These are phyloP conservation scores for Clunio marinus DNA, from an alignment of 2,888 invertebrate species.

Conservation along the genomic window DNA sequence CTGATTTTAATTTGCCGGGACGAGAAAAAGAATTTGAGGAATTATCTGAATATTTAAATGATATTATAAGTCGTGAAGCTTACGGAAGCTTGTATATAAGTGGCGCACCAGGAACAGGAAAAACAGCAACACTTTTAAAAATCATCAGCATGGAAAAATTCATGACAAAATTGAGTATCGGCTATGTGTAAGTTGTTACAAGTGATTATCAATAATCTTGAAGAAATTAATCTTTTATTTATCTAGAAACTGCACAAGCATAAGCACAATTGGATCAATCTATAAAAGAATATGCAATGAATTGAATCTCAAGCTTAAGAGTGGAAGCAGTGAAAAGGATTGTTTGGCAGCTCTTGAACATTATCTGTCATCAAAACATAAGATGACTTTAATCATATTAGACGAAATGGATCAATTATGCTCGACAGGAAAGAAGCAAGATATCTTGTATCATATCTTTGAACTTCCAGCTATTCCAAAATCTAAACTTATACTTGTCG, in stretches of 20 bases:
- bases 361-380: conserved; percentile 62
- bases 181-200: no score
- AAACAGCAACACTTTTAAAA: conserved; percentile 75
- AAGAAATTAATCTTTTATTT: no score
- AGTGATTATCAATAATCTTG: no score
- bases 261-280: conserved; percentile 77
- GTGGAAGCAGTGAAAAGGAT: conserved; percentile 60
- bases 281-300: conserved; percentile 74
- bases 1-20: background rate
- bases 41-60: background rate
- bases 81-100: background rate
- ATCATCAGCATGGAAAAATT: conserved; percentile 62
- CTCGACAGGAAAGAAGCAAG: conserved; percentile 68
- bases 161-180: conserved; percentile 53
- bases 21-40: background rate
- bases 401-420: conserved; percentile 92
- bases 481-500: conserved; percentile 74
- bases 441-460: conserved; percentile 87
- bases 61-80: background rate
- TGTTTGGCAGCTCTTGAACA: conserved; percentile 64
- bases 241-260: conserved; percentile 91
- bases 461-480: conserved; percentile 77
- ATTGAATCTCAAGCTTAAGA: conserved; percentile 57
- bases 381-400: conserved; percentile 71
- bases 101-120: background rate